Conservation (phyloP, 1,140 invertebrate species). For the Zaprionus ornatus region DNA sequence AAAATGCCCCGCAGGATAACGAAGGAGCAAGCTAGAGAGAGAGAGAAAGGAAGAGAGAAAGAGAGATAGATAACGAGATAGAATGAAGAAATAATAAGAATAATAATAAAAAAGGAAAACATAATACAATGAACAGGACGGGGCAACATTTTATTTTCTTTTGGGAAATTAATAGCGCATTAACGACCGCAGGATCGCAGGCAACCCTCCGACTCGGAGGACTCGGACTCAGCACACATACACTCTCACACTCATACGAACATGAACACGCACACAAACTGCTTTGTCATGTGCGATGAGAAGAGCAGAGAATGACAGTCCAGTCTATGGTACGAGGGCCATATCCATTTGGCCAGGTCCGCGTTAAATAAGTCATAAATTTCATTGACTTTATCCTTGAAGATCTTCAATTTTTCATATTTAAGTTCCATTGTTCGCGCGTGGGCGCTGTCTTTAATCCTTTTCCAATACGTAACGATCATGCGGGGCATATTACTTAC, state of each 20-base stretch:
- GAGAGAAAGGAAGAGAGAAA: constrained; percentile 54
- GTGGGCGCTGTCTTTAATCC: constrained; percentile 55
- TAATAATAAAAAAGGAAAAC: constrained; percentile 33
- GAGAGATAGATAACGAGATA: too few relatives aligned
- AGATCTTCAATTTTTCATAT: constrained; percentile 63
- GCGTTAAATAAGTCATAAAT: constrained; percentile 79
- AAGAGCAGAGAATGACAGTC: constrained; percentile 8
- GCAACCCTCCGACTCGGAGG: background rate
- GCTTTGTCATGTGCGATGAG: constrained; percentile 68
- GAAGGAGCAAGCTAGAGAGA: constrained; percentile 17
- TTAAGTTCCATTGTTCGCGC: constrained; percentile 64
- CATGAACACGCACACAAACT: constrained; percentile 34
- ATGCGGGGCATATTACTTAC: constrained; percentile 66
- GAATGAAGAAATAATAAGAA: constrained; percentile 55
- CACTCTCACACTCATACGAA: too few relatives aligned
- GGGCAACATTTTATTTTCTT: constrained; percentile 14
- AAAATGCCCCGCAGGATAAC: constrained; percentile 57
- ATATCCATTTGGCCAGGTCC: constrained; percentile 19
- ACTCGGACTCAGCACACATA: background rate
- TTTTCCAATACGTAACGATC: constrained; percentile 47
- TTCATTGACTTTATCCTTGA: constrained; percentile 75
- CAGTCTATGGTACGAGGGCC: background rate
- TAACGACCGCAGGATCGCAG: constrained; percentile 73
- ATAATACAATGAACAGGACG: constrained; percentile 21
- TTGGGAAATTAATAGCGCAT: constrained; percentile 54